Conservation (phyloP, 2,888 invertebrate species). For the Pherbina coryleti region DNA sequence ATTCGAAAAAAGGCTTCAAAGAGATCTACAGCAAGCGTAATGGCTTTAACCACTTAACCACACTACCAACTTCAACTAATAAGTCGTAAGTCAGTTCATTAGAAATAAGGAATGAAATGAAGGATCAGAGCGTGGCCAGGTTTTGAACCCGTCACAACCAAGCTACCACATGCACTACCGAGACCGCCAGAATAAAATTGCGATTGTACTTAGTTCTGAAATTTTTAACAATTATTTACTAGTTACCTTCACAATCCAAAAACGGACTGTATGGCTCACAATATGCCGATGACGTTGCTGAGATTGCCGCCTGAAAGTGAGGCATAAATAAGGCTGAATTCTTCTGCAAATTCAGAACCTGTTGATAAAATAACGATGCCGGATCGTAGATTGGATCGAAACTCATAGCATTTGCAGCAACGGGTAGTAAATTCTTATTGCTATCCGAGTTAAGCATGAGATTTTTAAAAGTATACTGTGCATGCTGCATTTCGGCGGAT, state of each 20-base stretch:
- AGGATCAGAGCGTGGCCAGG: no score
- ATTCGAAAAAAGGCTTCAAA: no score
- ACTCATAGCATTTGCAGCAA: slow-evolving; percentile 49
- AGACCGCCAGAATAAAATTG: no score
- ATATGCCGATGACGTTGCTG: slow-evolving; percentile 55
- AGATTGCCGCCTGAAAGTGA: slow-evolving; percentile 60
- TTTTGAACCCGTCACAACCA: no score
- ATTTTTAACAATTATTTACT: no score
- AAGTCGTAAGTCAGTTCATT: no score
- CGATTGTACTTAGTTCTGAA: no score
- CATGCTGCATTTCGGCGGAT: not conserved
- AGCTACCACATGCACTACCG: no score
- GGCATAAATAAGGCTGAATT: slow-evolving; percentile 61
- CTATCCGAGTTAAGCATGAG: slow-evolving; percentile 16
- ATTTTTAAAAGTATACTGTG: slow-evolving; percentile 39
- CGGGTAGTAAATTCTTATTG: slow-evolving; percentile 45
- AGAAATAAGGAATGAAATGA: no score
- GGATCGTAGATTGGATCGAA: slow-evolving; percentile 62
- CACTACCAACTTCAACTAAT: no score
- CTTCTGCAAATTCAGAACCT: slow-evolving; percentile 62
- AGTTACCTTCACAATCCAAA: slow-evolving; percentile 61
- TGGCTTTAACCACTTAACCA: no score
- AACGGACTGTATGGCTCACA: slow-evolving; percentile 63
- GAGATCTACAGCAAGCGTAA: no score
- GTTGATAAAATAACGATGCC: slow-evolving; percentile 62